A percentile compares a stretch with the other conserved stretches of the same genome.
Conservation (phyloP, 2,797 vertebrate genomes). For the Triplophysa yarkandensis region DNA sequence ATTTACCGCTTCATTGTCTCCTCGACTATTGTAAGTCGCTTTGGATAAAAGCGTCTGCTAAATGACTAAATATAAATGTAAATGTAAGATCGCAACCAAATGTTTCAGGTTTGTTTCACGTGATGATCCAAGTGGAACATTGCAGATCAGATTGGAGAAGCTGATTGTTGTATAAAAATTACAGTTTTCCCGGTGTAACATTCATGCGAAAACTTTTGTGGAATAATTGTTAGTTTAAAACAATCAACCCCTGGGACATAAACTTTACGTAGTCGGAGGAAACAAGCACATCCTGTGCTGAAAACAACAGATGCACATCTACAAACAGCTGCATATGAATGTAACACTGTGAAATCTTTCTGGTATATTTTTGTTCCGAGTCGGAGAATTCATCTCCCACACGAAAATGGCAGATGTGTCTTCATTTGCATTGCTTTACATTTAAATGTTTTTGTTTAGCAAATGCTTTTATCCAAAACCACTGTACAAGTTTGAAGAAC, state of each 20-base stretch:
- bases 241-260: background rate
- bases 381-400: background rate
- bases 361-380: background rate
- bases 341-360: background rate
- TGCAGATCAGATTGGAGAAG: too few relatives aligned
- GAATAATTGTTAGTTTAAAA: background rate
- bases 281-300: background rate
- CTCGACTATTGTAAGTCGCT: too few relatives aligned
- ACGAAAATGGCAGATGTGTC: background rate
- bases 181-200: too few relatives aligned
- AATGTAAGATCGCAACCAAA: too few relatives aligned
- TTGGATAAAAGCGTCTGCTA: too few relatives aligned
- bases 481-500: background rate
- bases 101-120: too few relatives aligned
- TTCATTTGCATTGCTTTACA: conserved; percentile 2
- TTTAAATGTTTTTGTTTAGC: background rate
- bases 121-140: too few relatives aligned
- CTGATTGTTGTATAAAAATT: too few relatives aligned
- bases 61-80: too few relatives aligned
- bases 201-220: too few relatives aligned
- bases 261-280: background rate
- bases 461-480: background rate
- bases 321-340: background rate
- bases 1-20: too few relatives aligned
- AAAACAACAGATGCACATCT: background rate